Conservation (phyloP, 1,140 invertebrate genomes). For the Brevipalpus yothersi region DNA sequence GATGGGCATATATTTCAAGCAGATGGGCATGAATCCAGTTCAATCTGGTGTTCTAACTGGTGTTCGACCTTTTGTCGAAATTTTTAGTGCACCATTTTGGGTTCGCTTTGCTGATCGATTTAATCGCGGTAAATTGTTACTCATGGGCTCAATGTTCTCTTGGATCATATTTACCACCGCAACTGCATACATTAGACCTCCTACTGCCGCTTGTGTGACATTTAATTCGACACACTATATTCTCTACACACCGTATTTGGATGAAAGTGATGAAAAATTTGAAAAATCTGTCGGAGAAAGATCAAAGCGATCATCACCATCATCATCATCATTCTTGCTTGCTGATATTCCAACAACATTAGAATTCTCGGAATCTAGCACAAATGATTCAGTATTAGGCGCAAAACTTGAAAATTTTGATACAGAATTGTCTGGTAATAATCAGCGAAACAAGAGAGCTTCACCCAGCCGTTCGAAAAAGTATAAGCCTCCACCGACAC, state of each 20-base stretch:
- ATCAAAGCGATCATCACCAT: background rate
- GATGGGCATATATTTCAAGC: slow-evolving; percentile 94
- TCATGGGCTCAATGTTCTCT: slow-evolving; percentile 67
- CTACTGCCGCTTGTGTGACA: slow-evolving; percentile 54
- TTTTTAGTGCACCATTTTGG: slow-evolving; percentile 93
- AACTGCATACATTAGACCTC: slow-evolving; percentile 77
- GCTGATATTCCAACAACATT: too few relatives aligned
- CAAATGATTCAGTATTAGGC: background rate
- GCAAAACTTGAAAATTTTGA: background rate
- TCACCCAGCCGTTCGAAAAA: background rate
- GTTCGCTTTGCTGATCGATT: slow-evolving; percentile 76
- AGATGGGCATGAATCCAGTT: slow-evolving; percentile 88
- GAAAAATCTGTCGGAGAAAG: background rate
- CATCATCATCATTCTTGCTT: background rate
- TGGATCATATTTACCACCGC: slow-evolving; percentile 94
- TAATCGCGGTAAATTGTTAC: slow-evolving; percentile 56
- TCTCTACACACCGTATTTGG: slow-evolving; percentile 15
- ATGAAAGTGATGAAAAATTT: background rate
- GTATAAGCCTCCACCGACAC: slow-evolving; percentile 16
- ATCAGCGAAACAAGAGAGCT: background rate
- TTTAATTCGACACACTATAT: slow-evolving; percentile 39
- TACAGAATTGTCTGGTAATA: background rate
- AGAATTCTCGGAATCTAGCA: background rate
- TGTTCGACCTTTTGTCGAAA: slow-evolving; percentile 83
- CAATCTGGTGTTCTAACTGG: slow-evolving; percentile 72